These are phyloP conservation scores for Agriopis leucophaearia DNA, from an alignment of 2,888 invertebrate genomes.

Conservation along the genomic window DNA sequence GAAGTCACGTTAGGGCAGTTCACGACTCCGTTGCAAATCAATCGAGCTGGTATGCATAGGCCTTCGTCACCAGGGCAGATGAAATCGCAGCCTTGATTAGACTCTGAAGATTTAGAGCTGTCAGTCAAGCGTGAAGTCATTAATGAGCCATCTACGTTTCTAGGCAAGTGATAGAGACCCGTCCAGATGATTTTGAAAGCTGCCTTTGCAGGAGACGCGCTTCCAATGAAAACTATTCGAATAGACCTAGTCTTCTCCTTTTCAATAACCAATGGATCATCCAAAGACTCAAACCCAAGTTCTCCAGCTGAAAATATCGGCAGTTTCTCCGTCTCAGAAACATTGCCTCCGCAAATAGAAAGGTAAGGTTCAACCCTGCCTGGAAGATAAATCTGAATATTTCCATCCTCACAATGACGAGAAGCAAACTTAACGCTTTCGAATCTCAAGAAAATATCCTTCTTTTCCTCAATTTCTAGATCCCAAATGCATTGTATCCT, in stretches of 20 bases:
- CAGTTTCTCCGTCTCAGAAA: conserved; percentile 92
- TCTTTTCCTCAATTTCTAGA: conserved; percentile 92
- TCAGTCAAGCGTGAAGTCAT: conserved; percentile 92
- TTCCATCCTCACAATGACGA: conserved; percentile 94
- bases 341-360: conserved; percentile 94
- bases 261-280: conserved; percentile 85
- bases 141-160: conserved; percentile 92
- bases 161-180: conserved; percentile 93
- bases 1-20: conserved; percentile 93
- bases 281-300: conserved; percentile 87
- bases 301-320: conserved; percentile 93
- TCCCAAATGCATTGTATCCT: conserved; percentile 93
- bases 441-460: conserved; percentile 95
- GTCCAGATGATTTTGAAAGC: conserved; percentile 97
- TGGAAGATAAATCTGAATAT: conserved; percentile 93
- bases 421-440: conserved; percentile 95
- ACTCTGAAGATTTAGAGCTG: conserved; percentile 76
- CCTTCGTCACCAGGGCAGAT: conserved; percentile 94
- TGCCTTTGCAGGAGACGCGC: conserved; percentile 93
- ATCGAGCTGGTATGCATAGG: conserved; percentile 93
- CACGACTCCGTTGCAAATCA: conserved; percentile 95
- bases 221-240: conserved; percentile 90
- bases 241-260: conserved; percentile 88
- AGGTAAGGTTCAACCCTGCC: conserved; percentile 91
- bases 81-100: conserved; percentile 91